These are phyloP conservation scores for Caenorhabditis japonica DNA, from an alignment of 2,888 invertebrate species.

Conservation along the genomic window DNA sequence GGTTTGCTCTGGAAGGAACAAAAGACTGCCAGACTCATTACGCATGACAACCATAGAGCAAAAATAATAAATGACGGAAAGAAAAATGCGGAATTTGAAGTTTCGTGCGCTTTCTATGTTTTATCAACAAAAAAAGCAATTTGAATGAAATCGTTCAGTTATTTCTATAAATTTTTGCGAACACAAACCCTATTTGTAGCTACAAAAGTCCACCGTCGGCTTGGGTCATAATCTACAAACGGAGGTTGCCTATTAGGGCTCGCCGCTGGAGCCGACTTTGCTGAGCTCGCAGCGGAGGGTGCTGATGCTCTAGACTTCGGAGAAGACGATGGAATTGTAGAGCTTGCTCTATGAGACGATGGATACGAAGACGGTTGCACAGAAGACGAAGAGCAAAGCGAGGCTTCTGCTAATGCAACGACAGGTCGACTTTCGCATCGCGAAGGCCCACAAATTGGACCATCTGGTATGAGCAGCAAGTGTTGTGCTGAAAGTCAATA, in stretches of 20 bases:
- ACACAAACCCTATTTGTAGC: constrained; percentile 68
- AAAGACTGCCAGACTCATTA: no score
- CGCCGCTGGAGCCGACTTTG: constrained; percentile 55
- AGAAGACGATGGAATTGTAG: constrained; percentile 45
- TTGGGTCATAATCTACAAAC: constrained; percentile 63
- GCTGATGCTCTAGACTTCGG: constrained; percentile 33
- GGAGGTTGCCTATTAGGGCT: constrained; percentile 52
- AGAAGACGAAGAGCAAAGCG: constrained; percentile 43
- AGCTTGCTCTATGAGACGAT: constrained; percentile 39
- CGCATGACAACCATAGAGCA: no score
- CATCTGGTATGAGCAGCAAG: constrained; percentile 56
- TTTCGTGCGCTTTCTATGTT: no score
- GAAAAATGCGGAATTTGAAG: no score
- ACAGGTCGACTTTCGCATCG: constrained; percentile 61
- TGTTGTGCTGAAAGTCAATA: constrained; percentile 31
- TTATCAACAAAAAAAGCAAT: no score
- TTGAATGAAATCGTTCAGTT: no score
- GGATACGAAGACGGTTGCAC: constrained; percentile 35
- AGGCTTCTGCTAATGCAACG: constrained; percentile 53
- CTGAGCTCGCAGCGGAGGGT: constrained; percentile 49
- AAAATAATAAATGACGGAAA: no score
- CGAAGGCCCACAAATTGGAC: constrained; percentile 59
- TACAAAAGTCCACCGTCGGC: constrained; percentile 75
- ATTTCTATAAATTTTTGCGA: no score
- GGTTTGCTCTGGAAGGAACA: no score